phyloP scores from a whole-genome alignment of 1,140 invertebrate species.

The Aradophagus sp. region DNA sequence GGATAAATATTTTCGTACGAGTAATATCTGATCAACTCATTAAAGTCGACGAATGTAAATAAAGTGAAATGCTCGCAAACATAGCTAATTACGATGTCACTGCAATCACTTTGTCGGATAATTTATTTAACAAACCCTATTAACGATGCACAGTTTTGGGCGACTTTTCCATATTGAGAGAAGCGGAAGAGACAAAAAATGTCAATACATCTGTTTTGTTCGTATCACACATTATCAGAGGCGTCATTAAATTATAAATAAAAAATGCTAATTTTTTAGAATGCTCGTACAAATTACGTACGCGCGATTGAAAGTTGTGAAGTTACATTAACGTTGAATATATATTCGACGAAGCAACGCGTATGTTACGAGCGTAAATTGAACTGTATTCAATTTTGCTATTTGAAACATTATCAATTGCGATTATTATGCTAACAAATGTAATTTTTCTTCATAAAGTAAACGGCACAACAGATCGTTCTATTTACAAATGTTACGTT shows the following conservation, averaged over 20 bases:
- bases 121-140: conserved; percentile 40
- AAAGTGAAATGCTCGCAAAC: conserved; percentile 37
- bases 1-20: conserved; percentile 27
- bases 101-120: conserved; percentile 34
- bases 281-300: conserved; percentile 3
- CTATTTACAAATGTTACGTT: background rate
- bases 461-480: background rate
- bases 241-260: conserved; percentile 19
- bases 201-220: too few relatives aligned
- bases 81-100: conserved; percentile 40
- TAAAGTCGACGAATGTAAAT: conserved; percentile 41
- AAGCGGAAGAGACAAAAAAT: too few relatives aligned
- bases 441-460: conserved; percentile 15
- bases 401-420: conserved; percentile 15
- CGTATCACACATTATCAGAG: too few relatives aligned
- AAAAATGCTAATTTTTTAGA: conserved; percentile 5
- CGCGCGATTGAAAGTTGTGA: background rate
- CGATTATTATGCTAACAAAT: conserved; percentile 12
- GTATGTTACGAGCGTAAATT: background rate
- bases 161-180: too few relatives aligned
- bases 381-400: conserved; percentile 20
- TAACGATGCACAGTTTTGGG: conserved; percentile 27
- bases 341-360: conserved; percentile 1
- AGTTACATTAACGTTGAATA: conserved; percentile 5
- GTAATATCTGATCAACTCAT: conserved; percentile 44